Evolutionary conservation across 2,797 vertebrate species (phyloP).

Genomic region (Lacerta viridis): DNA sequence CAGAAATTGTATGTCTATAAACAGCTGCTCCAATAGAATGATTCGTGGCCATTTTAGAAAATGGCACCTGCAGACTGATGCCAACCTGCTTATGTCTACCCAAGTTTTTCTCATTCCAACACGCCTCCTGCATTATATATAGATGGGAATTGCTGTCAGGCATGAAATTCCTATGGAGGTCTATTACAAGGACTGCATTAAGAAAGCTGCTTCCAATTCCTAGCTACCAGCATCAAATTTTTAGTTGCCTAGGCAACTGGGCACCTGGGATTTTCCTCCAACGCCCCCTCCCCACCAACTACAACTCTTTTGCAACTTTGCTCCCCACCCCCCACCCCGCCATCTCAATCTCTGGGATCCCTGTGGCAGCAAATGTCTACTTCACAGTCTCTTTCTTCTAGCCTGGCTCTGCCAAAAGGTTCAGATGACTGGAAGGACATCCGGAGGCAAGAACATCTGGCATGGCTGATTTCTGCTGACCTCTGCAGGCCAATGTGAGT

Average conservation of each 20-base stretch:
- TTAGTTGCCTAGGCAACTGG: background rate
- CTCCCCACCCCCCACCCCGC: too few species aligned
- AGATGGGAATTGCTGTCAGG: background rate
- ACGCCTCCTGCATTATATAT: slow-evolving; percentile 4
- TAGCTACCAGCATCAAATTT: background rate
- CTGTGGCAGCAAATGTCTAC: background rate
- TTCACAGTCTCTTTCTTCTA: slow-evolving; percentile 26
- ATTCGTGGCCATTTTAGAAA: background rate
- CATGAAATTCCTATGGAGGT: background rate
- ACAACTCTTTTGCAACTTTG: background rate
- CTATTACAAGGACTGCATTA: background rate
- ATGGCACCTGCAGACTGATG: background rate
- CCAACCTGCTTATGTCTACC: background rate
- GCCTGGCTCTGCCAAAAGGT: slow-evolving; percentile 36
- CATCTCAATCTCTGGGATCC: background rate
- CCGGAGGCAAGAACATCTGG: slow-evolving; percentile 69
- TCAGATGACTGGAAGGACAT: slow-evolving; percentile 51
- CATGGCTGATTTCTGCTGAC: slow-evolving; percentile 63
- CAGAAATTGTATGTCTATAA: background rate
- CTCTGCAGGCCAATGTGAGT: slow-evolving; percentile 71
- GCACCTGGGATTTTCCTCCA: background rate
- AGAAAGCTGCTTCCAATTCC: background rate
- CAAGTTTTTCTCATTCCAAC: background rate
- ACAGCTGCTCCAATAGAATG: background rate
- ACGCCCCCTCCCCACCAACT: background rate